These are phyloP conservation scores for Brachionus manjavacas DNA, from an alignment of 1,140 invertebrate species.

Conservation along the genomic window DNA sequence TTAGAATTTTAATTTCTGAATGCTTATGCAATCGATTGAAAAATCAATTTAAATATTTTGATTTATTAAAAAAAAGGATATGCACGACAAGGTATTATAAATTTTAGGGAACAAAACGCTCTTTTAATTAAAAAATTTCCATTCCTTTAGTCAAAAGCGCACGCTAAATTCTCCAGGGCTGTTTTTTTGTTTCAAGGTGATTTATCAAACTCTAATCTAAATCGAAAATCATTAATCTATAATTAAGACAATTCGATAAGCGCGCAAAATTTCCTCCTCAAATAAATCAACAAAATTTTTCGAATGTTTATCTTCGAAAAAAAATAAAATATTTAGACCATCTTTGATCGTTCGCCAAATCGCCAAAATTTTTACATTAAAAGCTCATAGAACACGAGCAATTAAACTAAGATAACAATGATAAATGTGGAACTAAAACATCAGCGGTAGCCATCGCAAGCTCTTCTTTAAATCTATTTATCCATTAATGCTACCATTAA, in stretches of 20 bases:
- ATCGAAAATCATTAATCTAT: conserved; percentile 24
- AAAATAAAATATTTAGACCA: neutral
- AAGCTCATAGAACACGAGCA: neutral
- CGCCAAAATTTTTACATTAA: neutral
- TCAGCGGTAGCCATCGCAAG: neutral
- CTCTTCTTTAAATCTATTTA: neutral
- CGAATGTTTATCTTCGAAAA: neutral
- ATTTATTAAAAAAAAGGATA: neutral
- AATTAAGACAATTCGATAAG: conserved; percentile 10
- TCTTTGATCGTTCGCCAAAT: neutral
- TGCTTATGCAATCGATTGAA: neutral
- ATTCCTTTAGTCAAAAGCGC: neutral
- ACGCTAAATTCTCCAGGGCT: conserved; percentile 1
- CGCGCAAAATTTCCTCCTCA: neutral
- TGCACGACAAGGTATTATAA: neutral
- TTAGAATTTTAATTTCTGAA: neutral
- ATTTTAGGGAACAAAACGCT: neutral
- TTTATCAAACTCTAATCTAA: conserved; percentile 19
- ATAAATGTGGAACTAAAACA: neutral
- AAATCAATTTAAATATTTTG: neutral
- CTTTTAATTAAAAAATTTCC: neutral
- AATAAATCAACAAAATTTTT: conserved; percentile 7
- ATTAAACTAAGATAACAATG: conserved; percentile 1
- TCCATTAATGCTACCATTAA: neutral
- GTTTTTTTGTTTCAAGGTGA: neutral